These are phyloP conservation scores for Eilema caniola DNA, from an alignment of 2,888 invertebrate species.

Conservation along the genomic window DNA sequence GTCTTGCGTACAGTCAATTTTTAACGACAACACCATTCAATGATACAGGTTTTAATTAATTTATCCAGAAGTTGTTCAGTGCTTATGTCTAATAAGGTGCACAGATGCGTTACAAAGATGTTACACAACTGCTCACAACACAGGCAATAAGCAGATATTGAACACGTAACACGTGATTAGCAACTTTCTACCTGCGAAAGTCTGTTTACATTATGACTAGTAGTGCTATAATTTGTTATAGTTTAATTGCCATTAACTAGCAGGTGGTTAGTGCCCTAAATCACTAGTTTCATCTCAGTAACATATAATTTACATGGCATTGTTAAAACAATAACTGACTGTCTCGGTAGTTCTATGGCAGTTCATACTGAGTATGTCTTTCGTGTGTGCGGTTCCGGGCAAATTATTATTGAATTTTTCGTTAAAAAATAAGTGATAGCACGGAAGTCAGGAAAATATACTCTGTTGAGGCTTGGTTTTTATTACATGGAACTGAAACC, in stretches of 20 bases:
- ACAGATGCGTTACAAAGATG: constrained; percentile 23
- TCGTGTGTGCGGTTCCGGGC: not conserved
- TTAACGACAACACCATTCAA: constrained; percentile 16
- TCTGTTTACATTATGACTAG: constrained; percentile 11
- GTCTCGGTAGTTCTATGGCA: not conserved
- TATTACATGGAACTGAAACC: not conserved
- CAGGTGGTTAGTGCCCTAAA: constrained; percentile 3
- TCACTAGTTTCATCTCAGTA: not conserved
- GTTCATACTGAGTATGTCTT: not conserved
- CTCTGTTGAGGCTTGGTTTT: not conserved
- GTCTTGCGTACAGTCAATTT: not conserved
- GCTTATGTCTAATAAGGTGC: constrained; percentile 25
- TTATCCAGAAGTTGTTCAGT: constrained; percentile 23
- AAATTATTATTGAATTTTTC: not conserved
- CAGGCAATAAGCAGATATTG: constrained; percentile 17
- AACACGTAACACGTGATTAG: constrained; percentile 20
- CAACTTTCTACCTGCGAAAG: constrained; percentile 16
- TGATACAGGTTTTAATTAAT: constrained; percentile 24
- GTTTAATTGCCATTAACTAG: not conserved
- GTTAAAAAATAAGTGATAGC: not conserved
- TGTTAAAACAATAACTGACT: constrained; percentile 2
- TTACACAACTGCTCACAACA: constrained; percentile 12
- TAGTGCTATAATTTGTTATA: not conserved
- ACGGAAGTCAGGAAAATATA: not conserved
- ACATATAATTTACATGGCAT: not conserved